Evolutionary conservation across 2,888 invertebrate species (phyloP).

Genomic region (Isotomurus palustris): DNA sequence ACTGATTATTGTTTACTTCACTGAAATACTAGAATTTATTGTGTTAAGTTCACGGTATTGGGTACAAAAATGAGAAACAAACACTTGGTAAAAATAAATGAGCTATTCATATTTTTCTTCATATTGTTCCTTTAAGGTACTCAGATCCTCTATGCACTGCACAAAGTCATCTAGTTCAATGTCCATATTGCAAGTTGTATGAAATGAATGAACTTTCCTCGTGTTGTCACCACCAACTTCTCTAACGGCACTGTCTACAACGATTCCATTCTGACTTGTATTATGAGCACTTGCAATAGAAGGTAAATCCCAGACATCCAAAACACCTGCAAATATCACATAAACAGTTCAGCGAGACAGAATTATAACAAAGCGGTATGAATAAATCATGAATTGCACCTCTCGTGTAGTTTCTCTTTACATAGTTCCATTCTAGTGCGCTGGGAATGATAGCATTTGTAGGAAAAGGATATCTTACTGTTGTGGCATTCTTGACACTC

Average conservation of each 20-base stretch:
- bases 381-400: background rate
- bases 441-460: background rate
- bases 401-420: background rate
- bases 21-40: too few species aligned
- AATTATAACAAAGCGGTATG: background rate
- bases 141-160: constrained; percentile 26
- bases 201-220: too few species aligned
- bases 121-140: constrained; percentile 24
- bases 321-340: background rate
- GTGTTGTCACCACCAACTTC: constrained; percentile 15
- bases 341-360: background rate
- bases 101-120: too few species aligned
- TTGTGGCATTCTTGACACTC: constrained; percentile 26
- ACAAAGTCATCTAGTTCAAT: constrained; percentile 34
- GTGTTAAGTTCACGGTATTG: too few species aligned
- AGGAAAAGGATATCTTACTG: constrained; percentile 32
- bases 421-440: background rate
- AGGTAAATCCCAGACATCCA: constrained; percentile 15
- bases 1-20: background rate
- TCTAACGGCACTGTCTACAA: constrained; percentile 21
- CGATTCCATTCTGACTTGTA: constrained; percentile 12
- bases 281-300: constrained; percentile 32
- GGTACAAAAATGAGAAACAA: too few species aligned
- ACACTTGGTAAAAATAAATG: too few species aligned
- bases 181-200: constrained; percentile 7